These are phyloP conservation scores for Micrastur ruficollis DNA, from an alignment of 2,797 vertebrate species.

Conservation along the genomic window DNA sequence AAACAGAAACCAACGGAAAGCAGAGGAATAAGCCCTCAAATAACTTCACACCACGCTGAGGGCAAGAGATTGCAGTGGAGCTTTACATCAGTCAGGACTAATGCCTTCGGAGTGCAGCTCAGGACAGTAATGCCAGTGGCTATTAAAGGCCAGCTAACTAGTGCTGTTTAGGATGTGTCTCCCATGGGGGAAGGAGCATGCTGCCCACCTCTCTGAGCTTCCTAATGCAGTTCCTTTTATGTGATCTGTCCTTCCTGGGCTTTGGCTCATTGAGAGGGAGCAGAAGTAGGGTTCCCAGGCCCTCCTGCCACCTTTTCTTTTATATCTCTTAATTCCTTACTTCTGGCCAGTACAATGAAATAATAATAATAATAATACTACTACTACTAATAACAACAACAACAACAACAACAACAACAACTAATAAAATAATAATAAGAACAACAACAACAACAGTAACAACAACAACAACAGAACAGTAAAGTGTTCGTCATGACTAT, in stretches of 20 bases:
- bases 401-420: neutral
- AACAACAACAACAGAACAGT: neutral
- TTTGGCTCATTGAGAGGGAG: neutral
- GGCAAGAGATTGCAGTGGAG: neutral
- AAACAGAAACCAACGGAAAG: neutral
- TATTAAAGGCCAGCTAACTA: neutral
- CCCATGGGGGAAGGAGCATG: fast-evolving
- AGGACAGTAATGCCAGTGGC: neutral
- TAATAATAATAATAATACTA: fast-evolving
- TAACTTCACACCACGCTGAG: neutral
- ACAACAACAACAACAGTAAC: fast-evolving
- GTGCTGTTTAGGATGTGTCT: neutral
- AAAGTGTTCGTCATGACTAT: neutral
- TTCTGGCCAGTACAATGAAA: neutral
- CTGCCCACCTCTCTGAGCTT: neutral
- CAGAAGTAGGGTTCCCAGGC: neutral
- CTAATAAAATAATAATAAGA: fast-evolving
- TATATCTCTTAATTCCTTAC: neutral
- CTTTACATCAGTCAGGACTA: neutral
- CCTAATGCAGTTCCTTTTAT: neutral
- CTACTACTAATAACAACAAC: fast-evolving
- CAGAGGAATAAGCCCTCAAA: neutral
- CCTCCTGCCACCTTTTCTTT: neutral
- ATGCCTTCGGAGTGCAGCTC: neutral
- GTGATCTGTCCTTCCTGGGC: neutral